These are phyloP conservation scores for Orientallactaga sibirica DNA, from an alignment of 2,797 vertebrate species.

Conservation along the genomic window DNA sequence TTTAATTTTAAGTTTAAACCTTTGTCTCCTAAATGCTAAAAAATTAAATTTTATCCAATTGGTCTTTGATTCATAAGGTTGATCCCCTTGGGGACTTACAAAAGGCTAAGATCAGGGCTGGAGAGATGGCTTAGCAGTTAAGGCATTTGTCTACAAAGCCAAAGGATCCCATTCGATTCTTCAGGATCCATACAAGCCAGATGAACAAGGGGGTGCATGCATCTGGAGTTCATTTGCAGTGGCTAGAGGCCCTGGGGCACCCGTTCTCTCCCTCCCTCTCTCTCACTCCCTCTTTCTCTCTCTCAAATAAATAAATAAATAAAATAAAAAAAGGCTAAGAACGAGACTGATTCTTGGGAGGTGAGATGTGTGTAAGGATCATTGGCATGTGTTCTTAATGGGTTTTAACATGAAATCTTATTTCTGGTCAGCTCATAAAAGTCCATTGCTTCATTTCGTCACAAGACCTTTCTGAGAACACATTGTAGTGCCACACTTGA, in stretches of 20 bases:
- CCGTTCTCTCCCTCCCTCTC: no score
- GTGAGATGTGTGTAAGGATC: background rate
- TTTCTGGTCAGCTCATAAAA: background rate
- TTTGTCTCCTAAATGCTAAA: background rate
- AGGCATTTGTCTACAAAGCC: no score
- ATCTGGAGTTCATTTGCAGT: no score
- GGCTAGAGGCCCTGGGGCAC: no score
- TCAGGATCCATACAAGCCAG: no score
- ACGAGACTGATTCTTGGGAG: background rate
- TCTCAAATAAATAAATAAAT: no score
- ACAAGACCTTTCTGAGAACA: background rate
- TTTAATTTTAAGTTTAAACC: background rate
- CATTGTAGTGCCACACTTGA: background rate
- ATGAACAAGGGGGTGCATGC: no score
- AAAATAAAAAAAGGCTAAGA: background rate
- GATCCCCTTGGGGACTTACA: background rate
- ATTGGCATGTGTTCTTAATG: background rate
- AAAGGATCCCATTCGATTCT: no score
- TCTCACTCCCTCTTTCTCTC: no score
- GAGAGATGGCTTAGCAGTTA: no score
- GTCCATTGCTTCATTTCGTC: background rate
- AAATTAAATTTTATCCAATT: constrained; percentile 20
- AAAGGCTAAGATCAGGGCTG: background rate
- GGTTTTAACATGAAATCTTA: background rate
- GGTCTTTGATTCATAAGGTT: background rate